Evolutionary conservation across 2,888 invertebrate species (phyloP), one percentile per base, ranked within the genome.

Genomic region (Lasioglossum marginatum): DNA sequence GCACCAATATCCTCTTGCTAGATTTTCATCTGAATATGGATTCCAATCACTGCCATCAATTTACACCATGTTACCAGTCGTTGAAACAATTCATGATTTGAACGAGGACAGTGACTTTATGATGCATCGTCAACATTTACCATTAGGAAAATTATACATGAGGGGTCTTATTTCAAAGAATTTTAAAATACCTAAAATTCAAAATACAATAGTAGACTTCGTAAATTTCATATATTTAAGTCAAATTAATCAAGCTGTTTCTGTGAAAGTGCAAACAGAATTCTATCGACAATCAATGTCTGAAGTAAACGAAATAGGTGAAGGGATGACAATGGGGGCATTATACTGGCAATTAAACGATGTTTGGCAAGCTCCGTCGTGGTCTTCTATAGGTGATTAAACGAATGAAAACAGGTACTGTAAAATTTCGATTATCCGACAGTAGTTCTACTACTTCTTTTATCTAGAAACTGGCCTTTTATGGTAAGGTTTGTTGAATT

Each of bases 321-420:
- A 96, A 91, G 97, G 97, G 8, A 94, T 96, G 86, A 99, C 99
- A 0, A 99, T 99, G 99, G 99, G 99, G 0, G 98, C 99, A 0
- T 96, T 99, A 79, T 99, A 99, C 95, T 99, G 99, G 99, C 99
- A 99, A 95, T 95, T 99, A 19, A 99, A 99, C 94, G 99, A 99
- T 94, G 98, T 99, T 52, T 99, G 99, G 99, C 98, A 98, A 92
- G 99, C 98, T 0, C 99, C 99, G 0, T 98, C 99, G 0, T 99
- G 99, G 99, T 97, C 99, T 8, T 97, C 98, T 48, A 98, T 99
- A 88, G 98, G 98, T 96, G 90, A 78, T 70, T 31, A 71, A 75
- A 57, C 10, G n/a, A 27, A 27, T 40, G 19, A 5, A 31, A 34
- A 27, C 0, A 19, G 43, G 31, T 68, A n/a, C n/a, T 3, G n/a